phyloP scores from a whole-genome alignment of 2,113 vertebrate genomes.

The Rhinopomastus cyanomelas region DNA sequence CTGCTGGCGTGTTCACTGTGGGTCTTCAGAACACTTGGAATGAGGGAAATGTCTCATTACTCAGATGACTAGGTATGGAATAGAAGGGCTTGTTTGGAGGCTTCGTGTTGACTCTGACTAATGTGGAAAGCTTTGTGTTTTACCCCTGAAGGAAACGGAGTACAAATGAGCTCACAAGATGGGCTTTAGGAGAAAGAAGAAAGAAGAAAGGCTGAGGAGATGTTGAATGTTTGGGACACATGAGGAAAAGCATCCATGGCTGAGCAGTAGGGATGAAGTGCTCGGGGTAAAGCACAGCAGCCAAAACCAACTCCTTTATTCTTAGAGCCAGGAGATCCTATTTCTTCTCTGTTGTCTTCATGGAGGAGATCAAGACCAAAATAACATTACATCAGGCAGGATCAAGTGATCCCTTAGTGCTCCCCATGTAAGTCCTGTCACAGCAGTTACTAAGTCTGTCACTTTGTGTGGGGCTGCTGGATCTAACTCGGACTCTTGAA shows the following conservation, averaged over 20 bases:
- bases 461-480: not conserved
- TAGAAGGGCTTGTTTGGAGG: constrained; percentile 19
- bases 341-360: not conserved
- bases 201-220: not conserved
- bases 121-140: constrained; percentile 14
- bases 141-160: not conserved
- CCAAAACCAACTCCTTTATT: not conserved
- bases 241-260: not conserved
- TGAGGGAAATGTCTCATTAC: constrained; percentile 43
- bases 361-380: not conserved
- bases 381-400: not conserved
- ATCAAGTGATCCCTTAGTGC: not conserved
- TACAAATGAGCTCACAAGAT: not conserved
- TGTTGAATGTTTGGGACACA: not conserved
- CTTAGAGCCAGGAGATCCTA: not conserved
- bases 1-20: not conserved
- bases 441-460: not conserved
- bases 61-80: constrained; percentile 29
- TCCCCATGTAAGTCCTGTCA: not conserved
- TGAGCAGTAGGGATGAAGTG: not conserved
- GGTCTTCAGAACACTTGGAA: not conserved
- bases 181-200: not conserved
- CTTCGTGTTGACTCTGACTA: constrained; percentile 45
- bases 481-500: not conserved
- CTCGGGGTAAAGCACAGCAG: not conserved